Conservation (phyloP, 2,888 invertebrate genomes). For the Carcina quercana region DNA sequence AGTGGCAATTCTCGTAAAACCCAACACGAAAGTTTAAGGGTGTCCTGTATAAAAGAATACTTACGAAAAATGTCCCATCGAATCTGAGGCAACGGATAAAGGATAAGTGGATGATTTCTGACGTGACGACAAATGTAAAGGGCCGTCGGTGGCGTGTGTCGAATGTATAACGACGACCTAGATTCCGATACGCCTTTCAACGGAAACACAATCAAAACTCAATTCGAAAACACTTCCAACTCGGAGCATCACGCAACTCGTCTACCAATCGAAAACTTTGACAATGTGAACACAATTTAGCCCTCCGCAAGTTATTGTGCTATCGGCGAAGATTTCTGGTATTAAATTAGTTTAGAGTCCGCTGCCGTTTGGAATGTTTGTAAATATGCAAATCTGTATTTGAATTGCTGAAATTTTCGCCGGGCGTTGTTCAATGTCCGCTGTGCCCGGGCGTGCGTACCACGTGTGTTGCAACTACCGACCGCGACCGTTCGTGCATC, state of each 20-base stretch:
- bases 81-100: constrained; percentile 22
- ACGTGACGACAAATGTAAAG: constrained; percentile 38
- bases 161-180: constrained; percentile 53
- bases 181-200: constrained; percentile 39
- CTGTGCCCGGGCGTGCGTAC: not conserved
- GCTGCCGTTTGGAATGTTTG: not conserved
- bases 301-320: not conserved
- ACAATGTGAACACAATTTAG: constrained; percentile 1
- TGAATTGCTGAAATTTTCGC: not conserved
- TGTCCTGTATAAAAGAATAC: no score
- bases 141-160: constrained; percentile 42
- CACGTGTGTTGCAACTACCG: not conserved
- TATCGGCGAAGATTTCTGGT: not conserved
- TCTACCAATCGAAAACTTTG: constrained; percentile 3
- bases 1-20: no score
- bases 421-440: not conserved
- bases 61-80: constrained; percentile 2
- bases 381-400: constrained; percentile 1
- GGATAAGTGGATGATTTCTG: constrained; percentile 50
- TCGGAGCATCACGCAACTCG: constrained; percentile 44
- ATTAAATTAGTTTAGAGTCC: not conserved
- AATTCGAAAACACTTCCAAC: constrained; percentile 54
- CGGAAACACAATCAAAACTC: constrained; percentile 61
- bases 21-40: no score
- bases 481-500: not conserved